These are phyloP conservation scores for Bombus pyrosoma DNA, from an alignment of 1,140 invertebrate genomes.

Conservation along the genomic window DNA sequence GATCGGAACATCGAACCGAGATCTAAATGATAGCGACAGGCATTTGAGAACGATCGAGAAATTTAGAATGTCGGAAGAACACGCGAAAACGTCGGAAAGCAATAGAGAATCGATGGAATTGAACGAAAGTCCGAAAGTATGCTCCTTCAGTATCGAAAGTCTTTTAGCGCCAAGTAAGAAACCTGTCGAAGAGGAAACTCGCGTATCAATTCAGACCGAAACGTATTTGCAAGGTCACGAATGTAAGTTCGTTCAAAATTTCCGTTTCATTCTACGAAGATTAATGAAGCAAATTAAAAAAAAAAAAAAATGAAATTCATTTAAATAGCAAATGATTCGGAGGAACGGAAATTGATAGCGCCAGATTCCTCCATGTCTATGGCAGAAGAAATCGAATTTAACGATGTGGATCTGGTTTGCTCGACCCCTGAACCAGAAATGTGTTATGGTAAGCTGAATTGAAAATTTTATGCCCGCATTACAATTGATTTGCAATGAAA, in stretches of 20 bases:
- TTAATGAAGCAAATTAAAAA: not conserved
- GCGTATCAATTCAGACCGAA: conserved; percentile 15
- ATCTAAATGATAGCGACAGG: not conserved
- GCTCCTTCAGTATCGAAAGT: conserved; percentile 77
- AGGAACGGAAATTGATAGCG: conserved; percentile 67
- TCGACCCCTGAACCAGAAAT: conserved; percentile 75
- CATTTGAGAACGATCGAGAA: conserved; percentile 1
- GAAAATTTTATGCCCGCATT: not conserved
- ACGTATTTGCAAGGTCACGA: conserved; percentile 46
- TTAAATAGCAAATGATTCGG: conserved; percentile 67
- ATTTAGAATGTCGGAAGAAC: conserved; percentile 71
- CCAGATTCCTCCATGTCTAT: conserved; percentile 76
- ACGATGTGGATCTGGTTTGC: conserved; percentile 71
- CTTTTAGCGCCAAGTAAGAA: conserved; percentile 70
- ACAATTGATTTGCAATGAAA: not conserved
- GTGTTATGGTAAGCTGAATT: conserved; percentile 73
- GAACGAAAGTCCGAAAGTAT: conserved; percentile 62
- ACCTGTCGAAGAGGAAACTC: conserved; percentile 29
- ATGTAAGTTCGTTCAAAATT: conserved; percentile 43
- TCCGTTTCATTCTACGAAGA: not conserved
- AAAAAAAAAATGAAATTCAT: conserved; percentile 6
- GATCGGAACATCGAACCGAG: not conserved
- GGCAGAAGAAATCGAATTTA: conserved; percentile 73
- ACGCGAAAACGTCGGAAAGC: conserved; percentile 24
- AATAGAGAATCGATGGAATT: conserved; percentile 41